A percentile compares a stretch with the other conserved stretches of the same genome.
Evolutionary conservation across 2,888 invertebrate species (phyloP).

Genomic region (Horisme vitalbata): DNA sequence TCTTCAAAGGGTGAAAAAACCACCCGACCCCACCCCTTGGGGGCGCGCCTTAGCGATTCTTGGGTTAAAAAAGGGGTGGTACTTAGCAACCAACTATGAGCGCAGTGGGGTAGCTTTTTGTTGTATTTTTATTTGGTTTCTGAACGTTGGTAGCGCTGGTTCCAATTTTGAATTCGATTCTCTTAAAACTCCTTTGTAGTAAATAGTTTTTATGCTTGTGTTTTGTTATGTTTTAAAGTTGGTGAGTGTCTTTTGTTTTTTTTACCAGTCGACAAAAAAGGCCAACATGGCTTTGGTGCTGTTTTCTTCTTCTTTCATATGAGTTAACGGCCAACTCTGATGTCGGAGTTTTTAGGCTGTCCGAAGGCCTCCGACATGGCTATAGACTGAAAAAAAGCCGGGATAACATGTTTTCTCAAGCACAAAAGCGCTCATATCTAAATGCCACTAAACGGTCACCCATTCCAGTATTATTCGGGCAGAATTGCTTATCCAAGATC

Average conservation of each 20-base stretch:
- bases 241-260: slow-evolving; percentile 7
- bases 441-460: too few species aligned
- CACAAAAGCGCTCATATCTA: too few species aligned
- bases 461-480: too few species aligned
- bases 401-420: too few species aligned
- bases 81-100: slow-evolving; percentile 74
- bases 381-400: too few species aligned
- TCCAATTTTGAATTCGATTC: slow-evolving; percentile 37
- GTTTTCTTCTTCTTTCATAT: too few species aligned
- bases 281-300: too few species aligned
- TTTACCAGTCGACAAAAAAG: too few species aligned
- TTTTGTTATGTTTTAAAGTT: background rate
- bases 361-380: too few species aligned
- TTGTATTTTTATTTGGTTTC: slow-evolving; percentile 60
- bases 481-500: too few species aligned
- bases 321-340: too few species aligned
- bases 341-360: too few species aligned
- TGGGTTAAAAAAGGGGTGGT: slow-evolving; percentile 81
- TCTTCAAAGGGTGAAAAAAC: slow-evolving; percentile 83
- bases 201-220: background rate
- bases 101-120: slow-evolving; percentile 45
- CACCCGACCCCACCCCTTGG: slow-evolving; percentile 47
- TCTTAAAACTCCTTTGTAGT: background rate
- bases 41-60: slow-evolving; percentile 79
- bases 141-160: slow-evolving; percentile 34